A percentile compares a stretch with the other conserved stretches of the same genome.
These are phyloP conservation scores for Cynaeus angustus DNA, from an alignment of 2,888 invertebrate genomes.

Conservation along the genomic window DNA sequence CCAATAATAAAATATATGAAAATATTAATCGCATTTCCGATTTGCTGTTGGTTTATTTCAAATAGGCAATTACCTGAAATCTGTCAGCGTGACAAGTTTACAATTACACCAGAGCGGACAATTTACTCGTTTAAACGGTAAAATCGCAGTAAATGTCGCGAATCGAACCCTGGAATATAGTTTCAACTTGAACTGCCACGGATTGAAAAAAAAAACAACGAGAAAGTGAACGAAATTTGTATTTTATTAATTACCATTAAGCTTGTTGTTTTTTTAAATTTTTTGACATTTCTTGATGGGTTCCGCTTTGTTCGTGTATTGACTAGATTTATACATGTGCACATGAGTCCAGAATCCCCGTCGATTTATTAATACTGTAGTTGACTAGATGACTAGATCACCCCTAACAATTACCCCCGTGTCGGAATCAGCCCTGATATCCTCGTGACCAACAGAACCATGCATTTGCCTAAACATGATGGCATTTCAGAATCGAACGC, in stretches of 20 bases:
- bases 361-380: conserved; percentile 60
- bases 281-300: conserved; percentile 23
- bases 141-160: conserved; percentile 11
- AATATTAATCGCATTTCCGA: conserved; percentile 54
- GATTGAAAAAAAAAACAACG: neutral
- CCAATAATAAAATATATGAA: conserved; percentile 54
- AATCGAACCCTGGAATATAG: conserved; percentile 17
- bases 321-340: conserved; percentile 50
- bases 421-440: conserved; percentile 22
- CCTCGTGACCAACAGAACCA: conserved; percentile 7
- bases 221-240: no score
- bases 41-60: conserved; percentile 55
- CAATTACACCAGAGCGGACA: conserved; percentile 42
- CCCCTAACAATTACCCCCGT: conserved; percentile 33
- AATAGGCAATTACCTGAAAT: conserved; percentile 62
- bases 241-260: neutral
- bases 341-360: conserved; percentile 56
- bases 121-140: conserved; percentile 21
- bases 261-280: neutral
- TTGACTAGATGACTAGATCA: conserved; percentile 51
- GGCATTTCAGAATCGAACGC: conserved; percentile 1
- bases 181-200: neutral
- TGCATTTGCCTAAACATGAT: conserved; percentile 6
- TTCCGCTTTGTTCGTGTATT: conserved; percentile 41
- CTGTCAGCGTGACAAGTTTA: conserved; percentile 54